A percentile compares a stretch with the other conserved stretches of the same genome.
These are phyloP conservation scores for Carlito syrichta DNA, from an alignment of 2,113 vertebrate species.

Conservation along the genomic window DNA sequence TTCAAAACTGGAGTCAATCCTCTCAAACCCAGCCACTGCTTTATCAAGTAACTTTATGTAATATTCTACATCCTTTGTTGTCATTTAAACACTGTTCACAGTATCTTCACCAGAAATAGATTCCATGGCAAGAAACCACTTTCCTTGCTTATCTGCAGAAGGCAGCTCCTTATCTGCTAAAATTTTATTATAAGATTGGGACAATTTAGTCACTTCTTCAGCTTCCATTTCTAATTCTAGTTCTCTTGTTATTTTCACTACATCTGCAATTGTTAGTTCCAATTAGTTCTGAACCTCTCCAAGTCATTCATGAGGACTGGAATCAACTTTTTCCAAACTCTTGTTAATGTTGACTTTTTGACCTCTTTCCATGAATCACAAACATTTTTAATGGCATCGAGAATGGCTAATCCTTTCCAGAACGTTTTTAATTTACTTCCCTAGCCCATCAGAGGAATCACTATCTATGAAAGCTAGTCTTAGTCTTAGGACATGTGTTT, in stretches of 20 bases:
- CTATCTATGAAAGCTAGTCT: not conserved
- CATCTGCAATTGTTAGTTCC: not conserved
- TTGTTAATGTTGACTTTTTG: not conserved
- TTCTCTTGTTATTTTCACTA: not conserved
- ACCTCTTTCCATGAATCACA: not conserved
- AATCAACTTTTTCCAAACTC: not conserved
- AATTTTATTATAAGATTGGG: not conserved
- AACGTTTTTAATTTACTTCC: not conserved
- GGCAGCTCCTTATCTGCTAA: not conserved
- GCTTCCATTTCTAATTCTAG: not conserved
- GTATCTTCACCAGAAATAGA: not conserved
- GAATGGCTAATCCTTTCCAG: not conserved
- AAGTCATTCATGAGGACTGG: not conserved
- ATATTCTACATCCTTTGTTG: not conserved
- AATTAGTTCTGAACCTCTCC: not conserved
- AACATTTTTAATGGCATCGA: not conserved
- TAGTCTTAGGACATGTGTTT: not conserved
- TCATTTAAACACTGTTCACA: not conserved
- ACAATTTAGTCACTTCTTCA: not conserved
- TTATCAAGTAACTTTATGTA: not conserved
- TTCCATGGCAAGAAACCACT: not conserved
- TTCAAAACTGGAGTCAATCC: not conserved
- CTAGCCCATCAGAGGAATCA: not conserved
- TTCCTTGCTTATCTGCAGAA: not conserved
- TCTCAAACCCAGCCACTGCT: not conserved